Evolutionary conservation across 2,888 invertebrate species (phyloP).

Genomic region (Harpalus rufipes): DNA sequence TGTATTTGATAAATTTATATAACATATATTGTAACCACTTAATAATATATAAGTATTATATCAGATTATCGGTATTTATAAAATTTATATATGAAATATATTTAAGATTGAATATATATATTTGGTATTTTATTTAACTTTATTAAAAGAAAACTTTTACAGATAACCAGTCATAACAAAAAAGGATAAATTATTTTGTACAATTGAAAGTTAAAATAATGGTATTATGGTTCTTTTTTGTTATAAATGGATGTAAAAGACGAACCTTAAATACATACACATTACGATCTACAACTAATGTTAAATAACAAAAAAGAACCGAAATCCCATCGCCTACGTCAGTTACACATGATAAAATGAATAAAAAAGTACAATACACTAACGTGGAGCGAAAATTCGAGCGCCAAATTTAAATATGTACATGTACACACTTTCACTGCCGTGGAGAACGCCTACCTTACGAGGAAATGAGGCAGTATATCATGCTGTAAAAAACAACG

Average conservation of each 20-base stretch:
- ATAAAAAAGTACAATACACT: slow-evolving; percentile 52
- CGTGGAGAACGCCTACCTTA: slow-evolving; percentile 73
- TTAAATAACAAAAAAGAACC: slow-evolving; percentile 66
- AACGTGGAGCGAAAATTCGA: slow-evolving; percentile 46
- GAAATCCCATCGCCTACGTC: slow-evolving; percentile 64
- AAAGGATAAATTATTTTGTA: slow-evolving; percentile 65
- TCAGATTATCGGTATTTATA: slow-evolving; percentile 38
- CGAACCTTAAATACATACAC: slow-evolving; percentile 46
- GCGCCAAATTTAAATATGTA: slow-evolving; percentile 57
- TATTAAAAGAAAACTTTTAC: slow-evolving; percentile 65
- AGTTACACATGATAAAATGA: slow-evolving; percentile 56
- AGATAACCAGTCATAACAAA: slow-evolving; percentile 67
- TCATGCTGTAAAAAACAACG: slow-evolving; percentile 80
- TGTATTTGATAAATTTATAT: slow-evolving; percentile 54
- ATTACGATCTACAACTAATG: slow-evolving; percentile 49
- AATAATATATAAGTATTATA: slow-evolving; percentile 34
- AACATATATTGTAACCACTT: slow-evolving; percentile 30
- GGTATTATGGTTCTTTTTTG: slow-evolving; percentile 67
- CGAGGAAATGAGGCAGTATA: slow-evolving; percentile 82
- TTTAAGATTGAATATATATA: slow-evolving; percentile 27
- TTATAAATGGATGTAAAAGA: slow-evolving; percentile 63
- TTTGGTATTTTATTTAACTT: slow-evolving; percentile 36
- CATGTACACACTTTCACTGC: slow-evolving; percentile 63
- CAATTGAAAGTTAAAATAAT: slow-evolving; percentile 52
- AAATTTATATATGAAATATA: slow-evolving; percentile 52